Conservation (phyloP, 2,113 vertebrate species). For the Ia io region DNA sequence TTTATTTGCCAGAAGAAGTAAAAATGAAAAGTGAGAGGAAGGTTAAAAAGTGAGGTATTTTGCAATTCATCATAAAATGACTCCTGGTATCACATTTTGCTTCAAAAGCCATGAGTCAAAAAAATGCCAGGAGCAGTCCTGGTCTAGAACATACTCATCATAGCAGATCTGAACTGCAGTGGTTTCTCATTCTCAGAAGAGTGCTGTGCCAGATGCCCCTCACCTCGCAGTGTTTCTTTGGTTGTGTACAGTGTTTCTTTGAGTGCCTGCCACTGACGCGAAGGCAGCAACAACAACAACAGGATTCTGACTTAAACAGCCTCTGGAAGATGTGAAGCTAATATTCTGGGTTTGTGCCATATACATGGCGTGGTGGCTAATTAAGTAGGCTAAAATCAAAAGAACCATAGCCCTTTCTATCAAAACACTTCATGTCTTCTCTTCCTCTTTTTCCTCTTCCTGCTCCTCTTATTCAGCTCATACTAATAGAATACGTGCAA, state of each 20-base stretch:
- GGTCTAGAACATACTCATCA: not conserved
- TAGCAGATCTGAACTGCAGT: not conserved
- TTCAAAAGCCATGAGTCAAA: not conserved
- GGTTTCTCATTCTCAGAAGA: rapidly evolving
- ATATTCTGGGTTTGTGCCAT: not conserved
- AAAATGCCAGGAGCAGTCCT: not conserved
- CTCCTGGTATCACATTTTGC: not conserved
- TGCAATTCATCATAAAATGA: not conserved
- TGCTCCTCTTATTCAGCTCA: not conserved
- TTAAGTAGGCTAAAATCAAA: not conserved
- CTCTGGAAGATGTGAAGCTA: not conserved
- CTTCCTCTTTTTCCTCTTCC: not conserved
- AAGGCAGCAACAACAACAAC: not conserved
- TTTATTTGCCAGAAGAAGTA: not conserved
- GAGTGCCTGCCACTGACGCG: not conserved
- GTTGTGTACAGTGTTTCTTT: too few species aligned
- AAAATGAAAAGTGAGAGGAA: not conserved
- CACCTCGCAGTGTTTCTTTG: not conserved
- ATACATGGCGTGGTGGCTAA: not conserved
- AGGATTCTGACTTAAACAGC: not conserved
- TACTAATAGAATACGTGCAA: not conserved
- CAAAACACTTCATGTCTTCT: not conserved
- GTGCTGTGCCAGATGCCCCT: not conserved
- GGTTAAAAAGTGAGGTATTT: not conserved
- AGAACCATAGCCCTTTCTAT: not conserved